Evolutionary conservation across 2,797 vertebrate species (phyloP).

Genomic region (Fringilla coelebs): DNA sequence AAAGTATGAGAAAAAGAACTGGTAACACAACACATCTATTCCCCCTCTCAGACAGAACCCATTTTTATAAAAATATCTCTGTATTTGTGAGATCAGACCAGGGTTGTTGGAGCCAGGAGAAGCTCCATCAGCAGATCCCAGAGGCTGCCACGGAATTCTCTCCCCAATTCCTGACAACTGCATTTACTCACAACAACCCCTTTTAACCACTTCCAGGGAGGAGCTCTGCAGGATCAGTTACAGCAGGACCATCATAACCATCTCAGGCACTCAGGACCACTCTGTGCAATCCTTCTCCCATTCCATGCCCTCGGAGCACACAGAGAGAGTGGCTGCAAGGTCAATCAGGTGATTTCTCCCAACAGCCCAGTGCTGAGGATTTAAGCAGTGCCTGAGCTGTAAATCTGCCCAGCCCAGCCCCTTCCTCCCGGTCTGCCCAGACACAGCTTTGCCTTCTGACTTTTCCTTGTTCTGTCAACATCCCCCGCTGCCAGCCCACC

Average conservation of each 20-base stretch:
- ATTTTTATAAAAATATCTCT: neutral
- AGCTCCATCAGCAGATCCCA: neutral
- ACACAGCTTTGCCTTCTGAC: neutral
- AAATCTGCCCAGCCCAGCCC: neutral
- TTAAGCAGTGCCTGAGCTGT: neutral
- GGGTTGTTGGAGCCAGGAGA: neutral
- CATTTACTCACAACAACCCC: neutral
- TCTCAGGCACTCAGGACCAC: neutral
- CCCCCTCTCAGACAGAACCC: neutral
- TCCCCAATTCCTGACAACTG: neutral
- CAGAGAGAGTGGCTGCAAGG: neutral
- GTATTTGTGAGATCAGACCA: neutral
- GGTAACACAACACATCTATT: neutral
- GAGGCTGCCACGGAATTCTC: neutral
- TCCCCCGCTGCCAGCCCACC: fast-evolving
- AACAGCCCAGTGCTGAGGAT: neutral
- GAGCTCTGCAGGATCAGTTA: neutral
- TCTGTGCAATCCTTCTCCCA: neutral
- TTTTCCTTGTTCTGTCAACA: neutral
- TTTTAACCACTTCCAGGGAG: neutral
- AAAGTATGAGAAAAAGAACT: neutral
- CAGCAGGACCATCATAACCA: neutral
- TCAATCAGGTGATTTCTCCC: neutral
- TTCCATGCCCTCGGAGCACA: neutral
- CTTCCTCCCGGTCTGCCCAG: neutral